These are phyloP conservation scores for Cephus nigrinus DNA, from an alignment of 2,888 invertebrate species.

Conservation along the genomic window DNA sequence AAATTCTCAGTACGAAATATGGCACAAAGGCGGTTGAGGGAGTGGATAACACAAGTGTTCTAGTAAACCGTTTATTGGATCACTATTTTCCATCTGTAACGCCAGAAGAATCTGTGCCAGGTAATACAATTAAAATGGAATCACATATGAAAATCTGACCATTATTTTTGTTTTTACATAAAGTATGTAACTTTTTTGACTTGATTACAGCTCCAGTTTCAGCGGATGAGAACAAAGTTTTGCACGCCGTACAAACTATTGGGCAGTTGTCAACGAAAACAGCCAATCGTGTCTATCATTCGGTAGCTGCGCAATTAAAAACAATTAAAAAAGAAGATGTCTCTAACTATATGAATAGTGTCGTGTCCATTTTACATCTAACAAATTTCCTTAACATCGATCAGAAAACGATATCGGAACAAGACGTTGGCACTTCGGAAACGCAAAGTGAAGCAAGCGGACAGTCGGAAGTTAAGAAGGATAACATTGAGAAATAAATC, in stretches of 20 bases:
- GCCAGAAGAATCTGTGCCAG: slow-evolving; percentile 66
- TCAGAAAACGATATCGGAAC: slow-evolving; percentile 25
- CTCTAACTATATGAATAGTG: slow-evolving; percentile 54
- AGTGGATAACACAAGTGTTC: slow-evolving; percentile 76
- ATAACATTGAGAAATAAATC: not conserved
- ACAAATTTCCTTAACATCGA: slow-evolving; percentile 51
- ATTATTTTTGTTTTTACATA: not conserved
- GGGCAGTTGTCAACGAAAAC: slow-evolving; percentile 79
- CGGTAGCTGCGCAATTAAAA: slow-evolving; percentile 74
- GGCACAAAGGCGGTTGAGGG: slow-evolving; percentile 77
- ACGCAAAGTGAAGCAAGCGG: not conserved
- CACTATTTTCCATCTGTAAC: slow-evolving; percentile 77
- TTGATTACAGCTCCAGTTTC: slow-evolving; percentile 72
- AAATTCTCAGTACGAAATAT: slow-evolving; percentile 76
- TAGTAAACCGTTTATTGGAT: slow-evolving; percentile 80
- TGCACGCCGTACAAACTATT: slow-evolving; percentile 80
- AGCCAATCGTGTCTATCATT: slow-evolving; percentile 78
- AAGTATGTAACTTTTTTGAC: not conserved
- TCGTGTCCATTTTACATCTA: slow-evolving; percentile 59
- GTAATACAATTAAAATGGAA: slow-evolving; percentile 44
- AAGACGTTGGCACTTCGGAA: not conserved
- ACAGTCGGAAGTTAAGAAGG: not conserved
- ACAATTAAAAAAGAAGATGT: slow-evolving; percentile 62
- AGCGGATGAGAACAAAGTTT: slow-evolving; percentile 75
- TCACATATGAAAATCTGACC: not conserved